These are phyloP conservation scores for Naja naja DNA, from an alignment of 2,113 vertebrate genomes.

Conservation along the genomic window DNA sequence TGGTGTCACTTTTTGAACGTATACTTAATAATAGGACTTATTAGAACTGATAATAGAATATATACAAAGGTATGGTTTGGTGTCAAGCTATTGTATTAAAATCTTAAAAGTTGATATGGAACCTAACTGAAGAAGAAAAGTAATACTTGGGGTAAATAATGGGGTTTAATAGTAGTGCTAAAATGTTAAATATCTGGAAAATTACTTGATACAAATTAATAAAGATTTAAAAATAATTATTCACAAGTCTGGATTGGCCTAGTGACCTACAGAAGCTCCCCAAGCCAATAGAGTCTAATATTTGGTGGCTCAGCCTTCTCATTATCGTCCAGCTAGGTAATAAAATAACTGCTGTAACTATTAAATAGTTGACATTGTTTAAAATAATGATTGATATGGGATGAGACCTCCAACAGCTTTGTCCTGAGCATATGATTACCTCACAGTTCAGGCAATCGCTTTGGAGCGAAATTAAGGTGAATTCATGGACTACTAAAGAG, in stretches of 20 bases:
- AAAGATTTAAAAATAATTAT: not conserved
- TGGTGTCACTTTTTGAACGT: not conserved
- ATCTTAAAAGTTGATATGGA: not conserved
- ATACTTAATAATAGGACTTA: not conserved
- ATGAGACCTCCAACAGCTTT: not conserved
- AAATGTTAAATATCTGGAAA: not conserved
- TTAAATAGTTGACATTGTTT: not conserved
- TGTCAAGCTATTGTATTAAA: not conserved
- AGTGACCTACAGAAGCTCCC: not conserved
- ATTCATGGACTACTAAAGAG: not conserved
- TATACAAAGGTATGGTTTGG: not conserved
- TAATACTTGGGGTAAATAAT: not conserved
- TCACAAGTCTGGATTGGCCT: not conserved
- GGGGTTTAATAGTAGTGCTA: too few species aligned
- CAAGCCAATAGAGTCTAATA: not conserved
- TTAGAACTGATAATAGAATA: not conserved
- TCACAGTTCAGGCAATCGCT: not conserved
- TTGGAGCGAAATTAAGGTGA: not conserved
- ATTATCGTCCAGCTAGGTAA: not conserved
- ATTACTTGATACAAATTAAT: not conserved
- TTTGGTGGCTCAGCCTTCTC: not conserved
- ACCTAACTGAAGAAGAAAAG: not conserved
- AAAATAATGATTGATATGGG: not conserved
- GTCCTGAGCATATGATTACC: not conserved
- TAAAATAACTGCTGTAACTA: not conserved